A percentile compares a stretch with the other conserved stretches of the same genome.
Evolutionary conservation across 2,113 vertebrate species (phyloP).

Genomic region (Nibea albiflora): DNA sequence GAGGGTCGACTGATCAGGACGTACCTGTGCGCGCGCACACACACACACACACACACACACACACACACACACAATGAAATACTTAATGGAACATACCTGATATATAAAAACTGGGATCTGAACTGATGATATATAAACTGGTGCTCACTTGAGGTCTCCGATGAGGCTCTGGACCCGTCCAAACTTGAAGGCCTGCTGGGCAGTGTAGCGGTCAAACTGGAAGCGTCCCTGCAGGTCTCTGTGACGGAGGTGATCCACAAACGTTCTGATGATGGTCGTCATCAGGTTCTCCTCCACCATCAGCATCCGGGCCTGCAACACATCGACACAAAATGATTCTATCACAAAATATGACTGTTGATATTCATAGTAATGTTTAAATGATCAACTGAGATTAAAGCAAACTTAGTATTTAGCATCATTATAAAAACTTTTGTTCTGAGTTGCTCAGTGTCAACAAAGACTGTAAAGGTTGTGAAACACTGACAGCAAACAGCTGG

Average conservation of each 20-base stretch:
- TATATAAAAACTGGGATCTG: background rate
- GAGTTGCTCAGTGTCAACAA: too few relatives aligned
- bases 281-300: conserved; percentile 96
- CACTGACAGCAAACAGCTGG: too few relatives aligned
- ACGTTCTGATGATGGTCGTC: conserved; percentile 96
- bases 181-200: conserved; percentile 97
- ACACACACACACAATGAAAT: background rate
- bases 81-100: too few relatives aligned
- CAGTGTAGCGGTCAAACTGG: conserved; percentile 97
- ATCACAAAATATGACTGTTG: background rate
- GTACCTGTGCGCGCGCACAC: conserved; percentile 83
- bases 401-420: too few relatives aligned
- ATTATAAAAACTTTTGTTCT: too few relatives aligned
- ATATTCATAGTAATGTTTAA: too few relatives aligned
- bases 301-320: conserved; percentile 92
- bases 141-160: conserved; percentile 95
- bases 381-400: too few relatives aligned
- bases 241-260: conserved; percentile 94
- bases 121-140: background rate
- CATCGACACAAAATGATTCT: background rate
- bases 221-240: conserved; percentile 94
- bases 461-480: too few relatives aligned
- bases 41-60: too few relatives aligned
- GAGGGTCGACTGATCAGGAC: conserved; percentile 93
- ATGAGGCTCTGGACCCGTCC: conserved; percentile 96